Evolutionary conservation across 1,140 invertebrate species (phyloP).

Genomic region (Ectropis grisescens): DNA sequence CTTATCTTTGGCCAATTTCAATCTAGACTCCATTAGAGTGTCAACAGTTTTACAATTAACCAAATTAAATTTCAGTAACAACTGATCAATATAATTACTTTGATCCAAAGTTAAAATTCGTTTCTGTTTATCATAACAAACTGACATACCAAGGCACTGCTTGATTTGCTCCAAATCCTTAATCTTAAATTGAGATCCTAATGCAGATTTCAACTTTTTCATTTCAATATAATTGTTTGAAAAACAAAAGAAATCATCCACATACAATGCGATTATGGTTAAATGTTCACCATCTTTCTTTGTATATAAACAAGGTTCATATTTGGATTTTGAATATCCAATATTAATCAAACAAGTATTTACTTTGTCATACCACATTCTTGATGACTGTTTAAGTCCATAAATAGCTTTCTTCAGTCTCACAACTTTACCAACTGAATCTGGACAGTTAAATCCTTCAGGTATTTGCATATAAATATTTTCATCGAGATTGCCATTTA

Average conservation of each 20-base stretch:
- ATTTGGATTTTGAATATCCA: neutral
- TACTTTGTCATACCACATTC: neutral
- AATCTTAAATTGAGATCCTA: neutral
- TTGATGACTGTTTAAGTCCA: too few relatives aligned
- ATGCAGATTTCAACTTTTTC: neutral
- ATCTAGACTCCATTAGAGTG: conserved; percentile 2
- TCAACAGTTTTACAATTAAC: conserved; percentile 1
- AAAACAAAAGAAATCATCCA: neutral
- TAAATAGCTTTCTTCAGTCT: too few relatives aligned
- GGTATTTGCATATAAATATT: too few relatives aligned
- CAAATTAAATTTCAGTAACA: conserved; percentile 4
- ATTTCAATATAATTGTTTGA: neutral
- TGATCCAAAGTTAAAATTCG: conserved; percentile 2
- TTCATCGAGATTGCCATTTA: too few relatives aligned
- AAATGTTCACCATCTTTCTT: neutral
- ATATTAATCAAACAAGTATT: neutral
- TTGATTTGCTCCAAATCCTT: neutral
- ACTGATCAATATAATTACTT: conserved; percentile 3
- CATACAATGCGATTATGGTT: neutral
- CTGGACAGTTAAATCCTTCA: neutral
- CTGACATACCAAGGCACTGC: conserved; percentile 2
- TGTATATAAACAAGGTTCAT: neutral
- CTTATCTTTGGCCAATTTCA: conserved; percentile 1
- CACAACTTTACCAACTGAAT: neutral
- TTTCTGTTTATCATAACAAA: conserved; percentile 3